Evolutionary conservation across 2,888 invertebrate species (phyloP), one percentile per base, ranked within the genome.

Genomic region (Melitaea athalia): DNA sequence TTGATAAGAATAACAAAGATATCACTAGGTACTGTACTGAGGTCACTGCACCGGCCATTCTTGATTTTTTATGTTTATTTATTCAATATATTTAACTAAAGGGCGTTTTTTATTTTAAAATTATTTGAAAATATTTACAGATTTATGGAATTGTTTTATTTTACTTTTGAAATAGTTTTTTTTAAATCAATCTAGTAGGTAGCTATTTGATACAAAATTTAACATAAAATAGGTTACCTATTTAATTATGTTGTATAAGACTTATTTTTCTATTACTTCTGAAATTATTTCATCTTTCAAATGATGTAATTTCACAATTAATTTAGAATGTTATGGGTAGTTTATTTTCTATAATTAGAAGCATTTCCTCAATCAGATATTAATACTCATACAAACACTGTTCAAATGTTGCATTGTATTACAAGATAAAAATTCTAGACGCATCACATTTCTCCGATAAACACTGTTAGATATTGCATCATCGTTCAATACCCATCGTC

Each of bases 401-500:
- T 49, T n/a, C 31, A 6, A 14, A 31, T 31, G n/a, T 49, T 49
- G n/a, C 61, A 61, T 57, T 42, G 57, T n/a, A 57, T 57, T 33
- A 84, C 68, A 74, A 60, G 72, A 77, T 79, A 85, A 89, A 87
- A 89, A 90, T 89, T 84, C 88, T 72, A 75, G 68, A 68, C 82
- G 76, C 88, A 79, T 85, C 81, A 81, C 85, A 86, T 86, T 87
- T 86, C 88, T 86, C 79, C 86, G 83, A 89, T 88, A 85, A 83
- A 83, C 86, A 79, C 82, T 85, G 86, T 89, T 88, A 88, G 84
- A 77, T 78, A 84, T 91, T 91, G 83, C 91, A 84, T 90, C 89
- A 90, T 76, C 79, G 79, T 63, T 24, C 59, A 17, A 53, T 15
- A 57, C 57, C 57, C 15, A 42, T 42, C 57, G n/a, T 38, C n/a